Conservation (phyloP, 2,797 vertebrate species). For the Apogon hyalosoma region DNA sequence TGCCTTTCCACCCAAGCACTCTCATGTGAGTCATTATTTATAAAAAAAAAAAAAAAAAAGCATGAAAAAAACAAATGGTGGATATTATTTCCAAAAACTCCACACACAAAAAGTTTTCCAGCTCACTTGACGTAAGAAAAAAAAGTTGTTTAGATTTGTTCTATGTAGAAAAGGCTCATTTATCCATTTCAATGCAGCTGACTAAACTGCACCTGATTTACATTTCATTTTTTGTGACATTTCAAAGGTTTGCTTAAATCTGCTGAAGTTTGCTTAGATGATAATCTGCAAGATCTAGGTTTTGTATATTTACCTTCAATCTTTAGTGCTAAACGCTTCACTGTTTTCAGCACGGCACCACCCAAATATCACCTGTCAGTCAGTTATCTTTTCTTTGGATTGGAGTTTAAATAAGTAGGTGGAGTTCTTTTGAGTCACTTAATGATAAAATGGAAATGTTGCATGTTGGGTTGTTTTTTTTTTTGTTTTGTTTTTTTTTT, state of each 20-base stretch:
- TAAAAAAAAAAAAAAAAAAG: neutral
- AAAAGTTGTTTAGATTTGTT: constrained; percentile 17
- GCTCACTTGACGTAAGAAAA: constrained; percentile 10
- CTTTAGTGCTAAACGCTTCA: constrained; percentile 29
- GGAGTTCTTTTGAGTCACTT: constrained; percentile 5
- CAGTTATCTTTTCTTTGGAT: neutral
- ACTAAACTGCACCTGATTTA: constrained; percentile 54
- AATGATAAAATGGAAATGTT: neutral
- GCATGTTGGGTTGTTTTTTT: too few relatives aligned
- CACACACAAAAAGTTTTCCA: neutral
- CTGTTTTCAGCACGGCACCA: neutral
- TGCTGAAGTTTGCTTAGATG: constrained; percentile 50
- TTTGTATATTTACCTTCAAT: constrained; percentile 48
- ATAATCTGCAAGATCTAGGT: constrained; percentile 25
- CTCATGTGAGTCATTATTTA: neutral
- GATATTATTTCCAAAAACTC: constrained; percentile 15
- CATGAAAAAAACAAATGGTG: too few relatives aligned
- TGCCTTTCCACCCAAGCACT: neutral
- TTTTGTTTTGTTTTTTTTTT: too few relatives aligned
- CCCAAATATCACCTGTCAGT: constrained; percentile 41
- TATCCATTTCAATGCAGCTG: constrained; percentile 36
- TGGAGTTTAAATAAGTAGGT: neutral
- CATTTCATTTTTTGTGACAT: constrained; percentile 67
- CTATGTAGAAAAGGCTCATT: constrained; percentile 27
- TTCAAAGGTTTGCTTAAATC: constrained; percentile 61